Evolutionary conservation across 2,113 vertebrate species (phyloP), one percentile per base, ranked within the genome.

Genomic region (Chlorodrepanis virens): DNA sequence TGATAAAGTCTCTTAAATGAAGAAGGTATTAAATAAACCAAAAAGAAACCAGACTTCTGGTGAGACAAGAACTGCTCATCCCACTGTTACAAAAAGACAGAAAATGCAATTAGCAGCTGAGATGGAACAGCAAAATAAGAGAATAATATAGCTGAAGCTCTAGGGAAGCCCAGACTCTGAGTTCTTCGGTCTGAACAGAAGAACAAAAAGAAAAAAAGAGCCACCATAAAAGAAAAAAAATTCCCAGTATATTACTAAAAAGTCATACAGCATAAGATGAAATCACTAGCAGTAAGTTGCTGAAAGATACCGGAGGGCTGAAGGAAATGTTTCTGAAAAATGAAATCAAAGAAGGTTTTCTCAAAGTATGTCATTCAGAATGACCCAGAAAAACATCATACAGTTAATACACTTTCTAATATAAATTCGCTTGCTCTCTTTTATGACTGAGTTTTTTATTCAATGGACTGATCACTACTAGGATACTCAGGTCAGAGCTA

Each of bases 1-100:
- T 45, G 74, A 96, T 94, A 96, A 96, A 68, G 61, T 85, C 63
- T 89, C 81, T 89, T 83, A 78, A 89, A 61, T 68, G 44, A 19
- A 78, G 78, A 88, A 90, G 33, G 25, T 69, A 93, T 92, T 96
- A 96, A 96, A 96, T 94, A 90, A 92, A 93, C 33, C 20, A 76
- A 83, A 68, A 68, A 82, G 68, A 82, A 92, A 61, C 31, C 25
- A 90, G 86, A 67, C 27, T 94, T 76, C 54, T 86, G 7, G 10
- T 47, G 60, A 28, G 28, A 82, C 45, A 69, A 80, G 84, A 96
- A 64, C 33, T 76, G 68, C 45, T 86, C 59, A 54, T 50, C 40
- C 9, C 10, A 79, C 56, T 94, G 18, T 33, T 59, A 90, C 27
- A 79, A 82, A 74, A 91, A 93, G 39, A 78, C 18, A 60, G 64